A percentile compares a stretch with the other conserved stretches of the same genome.
Evolutionary conservation across 2,113 vertebrate species (phyloP).

Genomic region (Cebus imitator): DNA sequence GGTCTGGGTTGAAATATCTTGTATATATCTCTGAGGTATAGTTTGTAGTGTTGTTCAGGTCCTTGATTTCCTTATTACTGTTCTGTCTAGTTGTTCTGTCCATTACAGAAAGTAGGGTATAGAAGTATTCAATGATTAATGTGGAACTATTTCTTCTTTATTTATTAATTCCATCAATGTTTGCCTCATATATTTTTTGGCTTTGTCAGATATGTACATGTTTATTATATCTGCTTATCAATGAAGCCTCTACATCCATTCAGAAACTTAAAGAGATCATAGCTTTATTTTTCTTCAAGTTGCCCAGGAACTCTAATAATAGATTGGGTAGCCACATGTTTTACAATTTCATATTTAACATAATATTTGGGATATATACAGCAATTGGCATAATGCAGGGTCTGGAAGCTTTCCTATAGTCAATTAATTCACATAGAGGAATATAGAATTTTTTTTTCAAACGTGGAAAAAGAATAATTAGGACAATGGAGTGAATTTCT

Average conservation of each 20-base stretch:
- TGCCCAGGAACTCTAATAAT: background rate
- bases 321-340: background rate
- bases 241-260: background rate
- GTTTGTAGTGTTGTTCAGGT: background rate
- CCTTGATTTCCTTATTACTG: background rate
- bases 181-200: background rate
- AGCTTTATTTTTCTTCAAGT: background rate
- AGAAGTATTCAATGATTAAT: background rate
- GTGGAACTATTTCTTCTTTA: background rate
- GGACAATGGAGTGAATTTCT: constrained; percentile 21
- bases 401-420: background rate
- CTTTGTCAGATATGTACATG: background rate
- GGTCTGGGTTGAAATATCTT: background rate
- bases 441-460: constrained; percentile 2
- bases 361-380: background rate
- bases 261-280: background rate
- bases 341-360: constrained; percentile 4
- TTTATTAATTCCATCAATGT: background rate
- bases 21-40: background rate
- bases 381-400: background rate
- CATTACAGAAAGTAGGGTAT: background rate
- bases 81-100: background rate
- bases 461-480: constrained; percentile 3
- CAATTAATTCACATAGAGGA: constrained; percentile 30
- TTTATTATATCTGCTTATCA: constrained; percentile 14